Evolutionary conservation across 2,113 vertebrate genomes (phyloP).

Genomic region (Strigops habroptila): DNA sequence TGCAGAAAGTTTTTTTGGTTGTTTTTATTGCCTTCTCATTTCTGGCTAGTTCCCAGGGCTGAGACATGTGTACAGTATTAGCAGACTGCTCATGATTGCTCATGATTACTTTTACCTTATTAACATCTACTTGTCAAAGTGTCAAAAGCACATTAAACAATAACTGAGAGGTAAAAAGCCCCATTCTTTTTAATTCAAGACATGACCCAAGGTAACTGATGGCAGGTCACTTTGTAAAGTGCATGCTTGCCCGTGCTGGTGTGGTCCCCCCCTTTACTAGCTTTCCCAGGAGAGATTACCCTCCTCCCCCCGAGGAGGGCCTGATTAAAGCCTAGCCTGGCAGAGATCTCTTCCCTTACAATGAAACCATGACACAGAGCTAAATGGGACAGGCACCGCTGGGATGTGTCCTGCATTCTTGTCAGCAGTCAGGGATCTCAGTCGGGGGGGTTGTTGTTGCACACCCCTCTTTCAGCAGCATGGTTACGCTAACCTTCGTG

Average conservation of each 20-base stretch:
- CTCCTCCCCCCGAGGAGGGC: background rate
- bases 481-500: background rate
- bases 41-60: background rate
- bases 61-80: fast-evolving
- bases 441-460: background rate
- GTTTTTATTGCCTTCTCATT: background rate
- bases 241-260: fast-evolving
- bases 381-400: background rate
- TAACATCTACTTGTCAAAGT: background rate
- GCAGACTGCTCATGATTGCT: background rate
- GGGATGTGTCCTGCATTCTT: background rate
- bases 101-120: background rate
- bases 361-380: background rate
- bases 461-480: background rate
- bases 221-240: background rate
- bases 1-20: background rate
- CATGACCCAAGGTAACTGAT: background rate
- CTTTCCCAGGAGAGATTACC: slow-evolving; percentile 1
- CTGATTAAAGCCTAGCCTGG: slow-evolving; percentile 3
- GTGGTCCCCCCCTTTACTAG: background rate
- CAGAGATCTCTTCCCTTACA: background rate
- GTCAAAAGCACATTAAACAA: background rate
- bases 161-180: background rate
- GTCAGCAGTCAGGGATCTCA: background rate
- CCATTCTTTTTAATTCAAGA: background rate